Base-by-base conservation (phyloP, 2,113 vertebrate species). In the Brachyistius frenatus region DNA sequence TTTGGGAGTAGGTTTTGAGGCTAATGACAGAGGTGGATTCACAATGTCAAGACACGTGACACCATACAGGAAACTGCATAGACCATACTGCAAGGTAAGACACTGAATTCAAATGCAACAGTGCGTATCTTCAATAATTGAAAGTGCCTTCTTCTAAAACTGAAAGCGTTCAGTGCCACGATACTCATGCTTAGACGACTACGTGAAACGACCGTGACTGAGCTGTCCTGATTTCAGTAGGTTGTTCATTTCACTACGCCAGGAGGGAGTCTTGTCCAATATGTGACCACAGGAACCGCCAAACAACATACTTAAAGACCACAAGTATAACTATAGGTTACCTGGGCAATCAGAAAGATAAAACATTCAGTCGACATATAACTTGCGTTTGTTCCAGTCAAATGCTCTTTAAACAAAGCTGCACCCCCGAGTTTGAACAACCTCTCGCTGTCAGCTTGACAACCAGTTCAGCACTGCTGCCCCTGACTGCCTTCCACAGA, bases 361-460 rank as follows among this genome's bases (percentile, higher is more conserved):
- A 23, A 44, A 53, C 31, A 65, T 30, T 54, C 6, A 15, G 30
- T 6, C 53, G 36, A 77, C 3, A 60, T 7, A 58, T 31, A 56
- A 37, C 14, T 32, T 33, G 7, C 7, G 61, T 66, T 70, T 71
- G 36, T 56, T 61, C 75, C n/a, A 54, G 14, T 58, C 72, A 65
- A 65, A 78, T 62, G 36, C 10, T 15, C 13, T 70, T 79, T 31
- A 54, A 32, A 52, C 53, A 36, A 56, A 66, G 55, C n/a, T 66
- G 53, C 44, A 78, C 32, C 23, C 78, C 35, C 10, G 23, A 50
- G 53, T n/a, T 15, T 37, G 78, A 35, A 53, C 13, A 4, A 76
- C 41, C 53, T 73, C 35, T 50, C 35, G 35, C 70, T 77, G 41
- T 76, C 62, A 71, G 73, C 54, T 39, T 72, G 66, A 58, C 76